phyloP scores from a whole-genome alignment of 2,113 vertebrate species.

The Callipepla californica region DNA sequence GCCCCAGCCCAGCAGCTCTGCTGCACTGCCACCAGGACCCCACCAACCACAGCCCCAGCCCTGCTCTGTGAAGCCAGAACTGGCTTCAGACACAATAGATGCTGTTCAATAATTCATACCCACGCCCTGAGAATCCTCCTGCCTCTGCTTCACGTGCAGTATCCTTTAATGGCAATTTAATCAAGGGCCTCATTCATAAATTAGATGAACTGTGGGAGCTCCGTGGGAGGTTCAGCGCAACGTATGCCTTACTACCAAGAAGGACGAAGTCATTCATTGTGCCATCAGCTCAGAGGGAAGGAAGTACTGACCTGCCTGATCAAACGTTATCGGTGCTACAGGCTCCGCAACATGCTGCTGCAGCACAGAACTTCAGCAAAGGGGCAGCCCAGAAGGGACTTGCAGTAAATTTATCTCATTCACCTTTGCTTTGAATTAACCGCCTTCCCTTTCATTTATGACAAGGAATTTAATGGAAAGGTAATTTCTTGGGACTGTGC shows the following conservation, averaged over 20 bases:
- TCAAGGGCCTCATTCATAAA: not conserved
- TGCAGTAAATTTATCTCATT: not conserved
- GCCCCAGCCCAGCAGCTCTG: not conserved
- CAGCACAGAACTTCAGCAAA: not conserved
- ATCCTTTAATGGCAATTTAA: not conserved
- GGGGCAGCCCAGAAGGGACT: not conserved
- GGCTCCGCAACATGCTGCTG: not conserved
- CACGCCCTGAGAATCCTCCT: not conserved
- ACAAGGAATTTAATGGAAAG: not conserved
- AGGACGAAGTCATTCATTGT: not conserved
- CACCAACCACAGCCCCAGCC: not conserved
- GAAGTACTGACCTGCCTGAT: not conserved
- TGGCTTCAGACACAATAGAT: not conserved
- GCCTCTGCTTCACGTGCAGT: not conserved
- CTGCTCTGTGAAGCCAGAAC: accelerated
- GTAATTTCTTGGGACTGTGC: not conserved
- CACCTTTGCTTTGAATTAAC: not conserved
- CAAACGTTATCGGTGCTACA: not conserved
- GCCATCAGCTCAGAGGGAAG: not conserved
- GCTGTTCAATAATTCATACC: not conserved
- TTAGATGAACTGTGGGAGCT: not conserved
- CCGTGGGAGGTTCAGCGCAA: not conserved
- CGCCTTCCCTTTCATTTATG: not conserved
- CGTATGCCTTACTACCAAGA: accelerated
- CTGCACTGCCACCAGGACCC: not conserved